Evolutionary conservation across 2,888 invertebrate genomes (phyloP).

Genomic region (Rhagonycha fulva): DNA sequence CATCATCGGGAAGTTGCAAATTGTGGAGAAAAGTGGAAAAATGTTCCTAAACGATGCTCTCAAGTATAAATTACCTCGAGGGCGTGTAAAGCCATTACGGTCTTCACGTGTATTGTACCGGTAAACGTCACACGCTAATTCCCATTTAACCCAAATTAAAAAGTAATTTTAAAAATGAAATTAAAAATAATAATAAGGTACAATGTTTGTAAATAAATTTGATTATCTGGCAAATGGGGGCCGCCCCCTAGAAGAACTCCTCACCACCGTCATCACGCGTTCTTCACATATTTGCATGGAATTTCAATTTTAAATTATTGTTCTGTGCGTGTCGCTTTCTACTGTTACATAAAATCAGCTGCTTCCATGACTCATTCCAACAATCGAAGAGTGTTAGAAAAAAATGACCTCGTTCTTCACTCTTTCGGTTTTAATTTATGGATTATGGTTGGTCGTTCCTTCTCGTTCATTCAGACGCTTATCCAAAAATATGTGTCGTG

Average conservation of each 20-base stretch:
- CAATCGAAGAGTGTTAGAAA: background rate
- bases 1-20: background rate
- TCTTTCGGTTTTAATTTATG: background rate
- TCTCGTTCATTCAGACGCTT: background rate
- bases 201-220: background rate
- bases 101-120: background rate
- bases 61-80: background rate
- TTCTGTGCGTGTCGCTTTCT: constrained; percentile 5
- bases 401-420: background rate
- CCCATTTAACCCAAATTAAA: constrained; percentile 11
- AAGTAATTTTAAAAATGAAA: constrained; percentile 8
- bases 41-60: background rate
- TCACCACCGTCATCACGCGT: background rate
- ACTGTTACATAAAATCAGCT: constrained; percentile 14
- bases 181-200: background rate
- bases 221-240: background rate
- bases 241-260: background rate
- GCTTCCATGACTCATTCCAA: background rate
- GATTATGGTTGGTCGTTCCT: background rate
- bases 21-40: background rate
- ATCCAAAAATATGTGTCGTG: background rate
- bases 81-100: background rate
- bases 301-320: background rate
- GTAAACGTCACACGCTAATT: constrained; percentile 14
- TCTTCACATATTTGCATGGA: constrained; percentile 1